Evolutionary conservation across 2,888 invertebrate genomes (phyloP).

Genomic region (Caenorhabditis panamensis): DNA sequence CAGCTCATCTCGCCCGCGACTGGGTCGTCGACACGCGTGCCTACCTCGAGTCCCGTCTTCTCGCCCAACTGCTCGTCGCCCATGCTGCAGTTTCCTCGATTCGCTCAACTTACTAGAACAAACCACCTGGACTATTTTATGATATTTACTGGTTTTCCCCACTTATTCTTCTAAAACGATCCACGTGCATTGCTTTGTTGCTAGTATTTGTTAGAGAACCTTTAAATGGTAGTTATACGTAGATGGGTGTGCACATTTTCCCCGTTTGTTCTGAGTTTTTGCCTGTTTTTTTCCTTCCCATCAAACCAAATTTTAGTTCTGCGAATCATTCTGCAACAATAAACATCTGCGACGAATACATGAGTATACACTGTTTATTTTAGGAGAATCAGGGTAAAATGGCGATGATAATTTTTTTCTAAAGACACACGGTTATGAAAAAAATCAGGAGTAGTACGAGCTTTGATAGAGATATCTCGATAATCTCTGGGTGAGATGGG

Average conservation of each 20-base stretch:
- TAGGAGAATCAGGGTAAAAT: no score
- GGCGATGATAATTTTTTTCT: no score
- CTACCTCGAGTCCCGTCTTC: slow-evolving; percentile 82
- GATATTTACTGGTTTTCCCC: slow-evolving; percentile 47
- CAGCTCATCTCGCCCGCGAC: slow-evolving; percentile 88
- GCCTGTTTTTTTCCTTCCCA: neutral
- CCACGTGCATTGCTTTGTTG: slow-evolving; percentile 39
- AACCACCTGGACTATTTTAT: slow-evolving; percentile 27
- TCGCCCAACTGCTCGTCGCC: slow-evolving; percentile 91
- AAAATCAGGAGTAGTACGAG: no score
- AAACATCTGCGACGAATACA: neutral
- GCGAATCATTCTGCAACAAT: slow-evolving; percentile 9
- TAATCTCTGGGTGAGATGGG: no score
- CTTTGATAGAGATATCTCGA: no score
- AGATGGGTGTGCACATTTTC: slow-evolving; percentile 46
- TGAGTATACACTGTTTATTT: neutral
- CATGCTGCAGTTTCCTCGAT: slow-evolving; percentile 88
- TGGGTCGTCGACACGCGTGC: slow-evolving; percentile 88
- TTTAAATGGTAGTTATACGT: slow-evolving; percentile 35
- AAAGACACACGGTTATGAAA: no score
- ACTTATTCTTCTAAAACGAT: slow-evolving; percentile 24
- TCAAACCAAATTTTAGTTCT: slow-evolving; percentile 25
- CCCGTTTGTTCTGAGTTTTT: neutral
- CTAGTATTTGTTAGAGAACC: slow-evolving; percentile 49
- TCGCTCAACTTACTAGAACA: slow-evolving; percentile 77